Conservation (phyloP, 2,113 vertebrate genomes). For the Toxotes jaculatrix region DNA sequence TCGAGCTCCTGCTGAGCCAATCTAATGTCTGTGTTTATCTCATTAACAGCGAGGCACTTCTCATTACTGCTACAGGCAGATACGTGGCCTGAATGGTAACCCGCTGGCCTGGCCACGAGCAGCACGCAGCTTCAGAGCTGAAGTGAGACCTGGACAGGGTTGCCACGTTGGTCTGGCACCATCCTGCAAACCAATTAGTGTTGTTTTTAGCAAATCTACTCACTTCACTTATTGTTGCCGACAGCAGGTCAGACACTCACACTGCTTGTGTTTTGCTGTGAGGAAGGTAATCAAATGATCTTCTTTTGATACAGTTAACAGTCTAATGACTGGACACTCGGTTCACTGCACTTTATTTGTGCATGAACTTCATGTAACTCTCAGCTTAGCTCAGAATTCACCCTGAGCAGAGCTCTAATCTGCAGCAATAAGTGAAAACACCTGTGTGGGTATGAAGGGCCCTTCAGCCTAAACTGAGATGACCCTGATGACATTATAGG, state of each 20-base stretch:
- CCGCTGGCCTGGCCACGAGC: constrained; percentile 38
- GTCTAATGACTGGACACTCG: neutral
- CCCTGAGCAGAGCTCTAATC: neutral
- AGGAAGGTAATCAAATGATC: constrained; percentile 11
- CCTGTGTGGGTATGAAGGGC: neutral
- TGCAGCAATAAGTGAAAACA: no score
- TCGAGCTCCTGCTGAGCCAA: constrained; percentile 63
- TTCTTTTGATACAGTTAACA: neutral
- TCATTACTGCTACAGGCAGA: constrained; percentile 68
- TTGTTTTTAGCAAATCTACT: constrained; percentile 43
- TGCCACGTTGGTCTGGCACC: constrained; percentile 29
- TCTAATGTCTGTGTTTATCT: constrained; percentile 84
- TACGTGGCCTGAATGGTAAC: constrained; percentile 77
- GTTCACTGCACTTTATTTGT: neutral
- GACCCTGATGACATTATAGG: neutral
- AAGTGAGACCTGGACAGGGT: constrained; percentile 43
- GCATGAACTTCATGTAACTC: neutral
- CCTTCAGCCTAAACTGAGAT: neutral
- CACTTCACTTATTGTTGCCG: constrained; percentile 20
- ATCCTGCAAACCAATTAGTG: constrained; percentile 62
- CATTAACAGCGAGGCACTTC: constrained; percentile 74
- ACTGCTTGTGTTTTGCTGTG: neutral
- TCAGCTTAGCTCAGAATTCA: neutral
- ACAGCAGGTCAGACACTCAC: constrained; percentile 16
- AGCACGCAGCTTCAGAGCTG: neutral